phyloP scores from a whole-genome alignment of 1,140 invertebrate species.

The Drosophila kohkoa region DNA sequence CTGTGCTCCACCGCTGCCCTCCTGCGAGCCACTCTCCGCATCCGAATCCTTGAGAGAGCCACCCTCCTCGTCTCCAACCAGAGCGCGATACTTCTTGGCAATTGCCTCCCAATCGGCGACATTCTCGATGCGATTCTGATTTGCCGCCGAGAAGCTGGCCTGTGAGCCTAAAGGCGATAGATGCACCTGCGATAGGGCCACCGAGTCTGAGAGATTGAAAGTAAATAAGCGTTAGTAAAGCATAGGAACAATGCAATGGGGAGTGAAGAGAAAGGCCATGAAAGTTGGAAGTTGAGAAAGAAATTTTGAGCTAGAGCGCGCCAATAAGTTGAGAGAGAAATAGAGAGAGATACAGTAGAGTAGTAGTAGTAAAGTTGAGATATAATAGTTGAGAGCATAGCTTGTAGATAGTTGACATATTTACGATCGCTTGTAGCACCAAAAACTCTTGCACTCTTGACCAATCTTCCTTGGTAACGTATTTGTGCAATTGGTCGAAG shows the following conservation, averaged over 20 bases:
- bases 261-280: neutral
- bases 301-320: constrained; percentile 82
- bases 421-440: constrained; percentile 67
- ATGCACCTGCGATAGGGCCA: constrained; percentile 90
- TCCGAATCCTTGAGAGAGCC: constrained; percentile 83
- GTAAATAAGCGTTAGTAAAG: constrained; percentile 31
- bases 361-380: constrained; percentile 22
- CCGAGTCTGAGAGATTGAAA: constrained; percentile 87
- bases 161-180: constrained; percentile 93
- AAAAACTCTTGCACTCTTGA: constrained; percentile 62
- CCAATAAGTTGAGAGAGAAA: constrained; percentile 54
- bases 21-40: constrained; percentile 77
- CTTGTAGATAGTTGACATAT: constrained; percentile 16
- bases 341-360: constrained; percentile 21
- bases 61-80: constrained; percentile 85
- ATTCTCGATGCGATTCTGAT: constrained; percentile 92
- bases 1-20: constrained; percentile 64
- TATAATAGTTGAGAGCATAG: constrained; percentile 21
- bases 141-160: constrained; percentile 89
- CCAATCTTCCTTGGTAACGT: constrained; percentile 25
- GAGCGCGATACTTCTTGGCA: constrained; percentile 93
- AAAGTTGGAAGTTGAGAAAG: constrained; percentile 55
- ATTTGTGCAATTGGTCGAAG: neutral
- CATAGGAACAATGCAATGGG: neutral
- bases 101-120: constrained; percentile 96